These are phyloP conservation scores for Tenthredo notha DNA, from an alignment of 2,888 invertebrate genomes.

Conservation along the genomic window DNA sequence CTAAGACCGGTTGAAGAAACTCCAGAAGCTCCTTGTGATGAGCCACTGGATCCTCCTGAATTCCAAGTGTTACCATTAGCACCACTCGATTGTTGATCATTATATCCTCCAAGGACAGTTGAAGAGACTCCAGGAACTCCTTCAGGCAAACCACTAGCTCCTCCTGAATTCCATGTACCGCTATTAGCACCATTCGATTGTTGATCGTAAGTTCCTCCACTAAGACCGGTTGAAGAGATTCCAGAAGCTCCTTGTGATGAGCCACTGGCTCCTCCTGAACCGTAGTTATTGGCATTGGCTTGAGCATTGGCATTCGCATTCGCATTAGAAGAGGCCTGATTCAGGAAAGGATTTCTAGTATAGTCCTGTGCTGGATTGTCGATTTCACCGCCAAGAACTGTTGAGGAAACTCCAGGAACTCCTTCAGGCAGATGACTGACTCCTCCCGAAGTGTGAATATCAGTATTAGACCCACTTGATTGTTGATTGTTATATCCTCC, in stretches of 20 bases:
- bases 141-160: too few relatives aligned
- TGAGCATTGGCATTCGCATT: too few relatives aligned
- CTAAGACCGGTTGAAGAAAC: not conserved
- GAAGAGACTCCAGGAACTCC: too few relatives aligned
- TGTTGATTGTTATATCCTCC: constrained; percentile 1
- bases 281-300: not conserved
- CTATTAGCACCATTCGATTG: not conserved
- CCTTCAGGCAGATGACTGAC: not conserved
- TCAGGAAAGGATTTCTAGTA: not conserved
- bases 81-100: not conserved
- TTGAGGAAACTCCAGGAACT: constrained; percentile 8
- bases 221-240: not conserved
- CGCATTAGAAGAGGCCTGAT: too few relatives aligned
- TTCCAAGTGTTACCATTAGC: not conserved
- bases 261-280: not conserved
- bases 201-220: too few relatives aligned
- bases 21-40: not conserved
- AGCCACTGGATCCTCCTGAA: not conserved
- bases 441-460: not conserved
- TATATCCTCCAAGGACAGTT: not conserved
- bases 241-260: not conserved
- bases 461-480: not conserved
- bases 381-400: not conserved
- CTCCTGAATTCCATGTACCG: too few relatives aligned
- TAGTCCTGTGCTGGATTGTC: not conserved